Evolutionary conservation across 2,797 vertebrate genomes (phyloP), one percentile per base, ranked within the genome.

Genomic region (Anguilla anguilla): DNA sequence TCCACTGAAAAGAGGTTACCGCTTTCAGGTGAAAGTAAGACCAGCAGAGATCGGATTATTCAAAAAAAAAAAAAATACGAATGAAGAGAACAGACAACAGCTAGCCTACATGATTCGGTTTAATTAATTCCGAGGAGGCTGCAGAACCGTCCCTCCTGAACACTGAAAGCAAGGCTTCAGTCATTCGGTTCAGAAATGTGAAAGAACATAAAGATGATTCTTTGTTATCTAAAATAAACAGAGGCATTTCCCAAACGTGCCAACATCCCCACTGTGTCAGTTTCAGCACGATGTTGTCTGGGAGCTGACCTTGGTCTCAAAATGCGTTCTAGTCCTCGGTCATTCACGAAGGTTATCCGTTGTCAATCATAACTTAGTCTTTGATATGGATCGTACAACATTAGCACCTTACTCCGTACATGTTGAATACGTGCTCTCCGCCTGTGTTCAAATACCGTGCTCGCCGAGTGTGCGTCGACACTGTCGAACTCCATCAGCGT

Each of bases 331-430:
- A 11, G 15, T 86, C 28, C 28, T 59, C 35, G 31, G 9, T 22
- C 1, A 85, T 59, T 61, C 49, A 86, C 2, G 87, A 61, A 86
- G 83, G 82, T 84, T 77, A 55, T 90, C 87, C 89, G 51, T 83
- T 88, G 77, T 43, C 86, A 85, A 84, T 64, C 85, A 83, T 59
- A 90, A 92, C 90, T 90, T 89, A 69, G 87, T 92, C 72, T 94
- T 89, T 90, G 89, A 72, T 90, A 84, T 64, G 82, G 88, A 89
- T 89, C 89, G 74, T 88, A 88, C 89, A 87, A 89, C 89, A 89
- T 89, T 81, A 49, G 77, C 82, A 92, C 86, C 88, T 88, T 89
- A 86, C 88, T 87, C 22, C 10, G 1, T 51, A 25, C 88, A 88
- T 88, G 88, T 85, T 90, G 64, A 88, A 81, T 57, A 85, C 25